A percentile compares a stretch with the other conserved stretches of the same genome.
phyloP scores from a whole-genome alignment of 2,888 invertebrate genomes.

The Caenorhabditis zanzibari region DNA sequence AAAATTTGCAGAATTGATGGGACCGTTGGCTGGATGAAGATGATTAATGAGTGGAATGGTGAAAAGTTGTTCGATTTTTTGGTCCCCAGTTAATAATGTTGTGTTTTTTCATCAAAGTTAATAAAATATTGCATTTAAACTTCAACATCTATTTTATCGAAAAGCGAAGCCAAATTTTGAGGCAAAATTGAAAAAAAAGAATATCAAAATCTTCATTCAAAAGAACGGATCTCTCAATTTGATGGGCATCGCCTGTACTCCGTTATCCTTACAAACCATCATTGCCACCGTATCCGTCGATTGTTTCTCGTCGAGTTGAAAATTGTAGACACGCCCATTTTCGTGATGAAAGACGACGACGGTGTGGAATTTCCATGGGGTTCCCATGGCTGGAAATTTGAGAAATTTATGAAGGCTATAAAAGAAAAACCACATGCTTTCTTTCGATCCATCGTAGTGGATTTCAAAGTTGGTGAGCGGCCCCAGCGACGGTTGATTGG shows the following conservation, averaged over 20 bases:
- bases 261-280: constrained; percentile 36
- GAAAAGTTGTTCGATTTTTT: too few relatives aligned
- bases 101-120: too few relatives aligned
- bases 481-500: constrained; percentile 59
- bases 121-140: too few relatives aligned
- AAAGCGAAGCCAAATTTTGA: too few relatives aligned
- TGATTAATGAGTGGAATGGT: too few relatives aligned
- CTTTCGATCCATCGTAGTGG: constrained; percentile 33
- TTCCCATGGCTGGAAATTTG: constrained; percentile 29
- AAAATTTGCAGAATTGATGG: too few relatives aligned
- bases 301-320: constrained; percentile 34
- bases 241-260: constrained; percentile 35
- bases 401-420: too few relatives aligned
- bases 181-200: constrained; percentile 19
- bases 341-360: constrained; percentile 51
- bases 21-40: too few relatives aligned
- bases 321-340: constrained; percentile 55
- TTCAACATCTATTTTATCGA: too few relatives aligned
- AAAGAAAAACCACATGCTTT: too few relatives aligned
- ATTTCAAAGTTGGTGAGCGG: constrained; percentile 34
- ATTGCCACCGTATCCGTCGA: constrained; percentile 14
- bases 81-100: too few relatives aligned
- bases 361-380: constrained; percentile 42
- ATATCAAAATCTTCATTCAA: too few relatives aligned
- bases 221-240: constrained; percentile 19